These are phyloP conservation scores for Podargus strigoides DNA, from an alignment of 2,797 vertebrate genomes.

Conservation along the genomic window DNA sequence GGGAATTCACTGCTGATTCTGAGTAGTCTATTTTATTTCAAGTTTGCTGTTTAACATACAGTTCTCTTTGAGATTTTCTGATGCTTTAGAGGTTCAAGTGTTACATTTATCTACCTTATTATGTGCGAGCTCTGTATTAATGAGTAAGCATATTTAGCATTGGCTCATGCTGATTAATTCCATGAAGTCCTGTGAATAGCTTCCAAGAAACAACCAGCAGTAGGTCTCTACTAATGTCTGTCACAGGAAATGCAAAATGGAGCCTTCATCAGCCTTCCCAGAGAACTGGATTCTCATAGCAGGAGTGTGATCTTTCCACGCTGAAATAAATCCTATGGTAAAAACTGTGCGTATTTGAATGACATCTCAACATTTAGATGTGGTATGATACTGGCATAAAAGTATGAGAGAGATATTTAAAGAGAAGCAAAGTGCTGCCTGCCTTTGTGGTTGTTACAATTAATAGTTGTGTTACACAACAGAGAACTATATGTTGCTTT, in stretches of 20 bases:
- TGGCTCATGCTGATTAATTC: not conserved
- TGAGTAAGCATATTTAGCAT: not conserved
- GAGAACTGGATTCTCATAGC: not conserved
- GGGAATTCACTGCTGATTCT: not conserved
- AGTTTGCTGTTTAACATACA: not conserved
- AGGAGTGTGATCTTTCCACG: not conserved
- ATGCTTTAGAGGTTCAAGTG: not conserved
- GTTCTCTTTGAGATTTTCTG: not conserved
- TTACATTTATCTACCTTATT: not conserved
- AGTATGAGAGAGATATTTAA: not conserved
- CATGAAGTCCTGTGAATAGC: not conserved
- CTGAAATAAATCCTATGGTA: not conserved
- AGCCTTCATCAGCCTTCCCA: not conserved
- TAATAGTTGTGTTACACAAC: not conserved
- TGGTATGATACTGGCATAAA: not conserved
- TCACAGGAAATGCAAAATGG: not conserved
- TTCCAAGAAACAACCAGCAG: not conserved
- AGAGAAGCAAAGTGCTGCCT: not conserved
- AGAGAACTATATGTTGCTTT: not conserved
- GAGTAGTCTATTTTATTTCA: not conserved
- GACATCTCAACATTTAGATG: not conserved
- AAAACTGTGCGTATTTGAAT: not conserved
- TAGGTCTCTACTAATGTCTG: not conserved
- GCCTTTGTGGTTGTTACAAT: not conserved
- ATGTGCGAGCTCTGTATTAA: not conserved